These are phyloP conservation scores for Notothenia rossii DNA, from an alignment of 2,113 vertebrate genomes.

Conservation along the genomic window DNA sequence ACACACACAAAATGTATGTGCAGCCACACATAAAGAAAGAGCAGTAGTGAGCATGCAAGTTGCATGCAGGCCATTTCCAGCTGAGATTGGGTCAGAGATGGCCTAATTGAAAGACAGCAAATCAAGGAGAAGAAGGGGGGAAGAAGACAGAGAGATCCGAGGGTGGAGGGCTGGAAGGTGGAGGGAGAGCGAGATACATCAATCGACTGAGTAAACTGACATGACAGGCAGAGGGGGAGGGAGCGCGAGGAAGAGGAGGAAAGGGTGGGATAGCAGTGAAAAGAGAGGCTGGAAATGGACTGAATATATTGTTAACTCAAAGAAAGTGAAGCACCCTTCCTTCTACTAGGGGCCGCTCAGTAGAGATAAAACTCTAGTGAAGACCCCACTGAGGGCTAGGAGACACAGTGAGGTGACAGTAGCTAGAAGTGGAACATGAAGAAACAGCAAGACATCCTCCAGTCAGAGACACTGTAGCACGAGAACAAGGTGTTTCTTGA, in stretches of 20 bases:
- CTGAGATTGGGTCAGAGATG: constrained; percentile 48
- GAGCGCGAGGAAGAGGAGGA: constrained; percentile 19
- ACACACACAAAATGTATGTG: constrained; percentile 28
- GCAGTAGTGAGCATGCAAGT: constrained; percentile 47
- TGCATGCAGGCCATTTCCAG: constrained; percentile 41
- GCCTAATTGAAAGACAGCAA: constrained; percentile 73
- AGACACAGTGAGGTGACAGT: constrained; percentile 48
- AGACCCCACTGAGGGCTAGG: constrained; percentile 2
- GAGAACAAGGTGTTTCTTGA: constrained; percentile 18
- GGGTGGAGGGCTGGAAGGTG: constrained; percentile 31
- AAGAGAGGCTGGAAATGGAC: constrained; percentile 19
- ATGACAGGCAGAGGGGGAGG: constrained; percentile 69
- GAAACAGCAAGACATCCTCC: constrained; percentile 20
- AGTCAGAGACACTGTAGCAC: constrained; percentile 28
- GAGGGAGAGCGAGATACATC: constrained; percentile 55
- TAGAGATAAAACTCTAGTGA: constrained; percentile 21
- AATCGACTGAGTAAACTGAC: constrained; percentile 72
- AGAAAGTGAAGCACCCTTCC: constrained; percentile 21
- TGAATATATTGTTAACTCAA: constrained; percentile 32
- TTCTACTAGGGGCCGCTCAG: constrained; percentile 19
- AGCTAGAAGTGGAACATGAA: constrained; percentile 23
- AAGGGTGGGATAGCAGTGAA: constrained; percentile 33
- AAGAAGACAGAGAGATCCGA: constrained; percentile 43
- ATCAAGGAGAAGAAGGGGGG: constrained; percentile 64
- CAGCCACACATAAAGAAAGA: constrained; percentile 20